Percentiles rank a stretch among this genome's conserved stretches.
Conservation (phyloP, 2,797 vertebrate genomes). For the Setipinna tenuifilis region DNA sequence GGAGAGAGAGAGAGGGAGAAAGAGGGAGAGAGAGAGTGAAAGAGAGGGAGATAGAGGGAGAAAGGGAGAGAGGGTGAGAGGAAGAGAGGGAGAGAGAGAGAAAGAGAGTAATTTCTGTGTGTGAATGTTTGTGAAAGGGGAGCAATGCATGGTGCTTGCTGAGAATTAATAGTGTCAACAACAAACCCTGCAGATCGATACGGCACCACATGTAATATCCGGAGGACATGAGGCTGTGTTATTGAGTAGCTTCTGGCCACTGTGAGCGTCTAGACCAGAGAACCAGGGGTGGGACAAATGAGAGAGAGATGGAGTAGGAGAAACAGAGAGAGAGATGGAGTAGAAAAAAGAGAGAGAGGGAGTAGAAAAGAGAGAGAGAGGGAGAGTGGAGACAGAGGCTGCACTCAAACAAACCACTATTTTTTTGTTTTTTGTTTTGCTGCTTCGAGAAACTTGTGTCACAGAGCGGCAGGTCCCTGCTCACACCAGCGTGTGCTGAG, state of each 20-base stretch:
- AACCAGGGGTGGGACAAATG: neutral
- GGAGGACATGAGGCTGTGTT: neutral
- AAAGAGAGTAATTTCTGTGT: constrained; percentile 31
- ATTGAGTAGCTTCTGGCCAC: neutral
- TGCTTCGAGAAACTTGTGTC: neutral
- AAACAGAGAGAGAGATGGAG: neutral
- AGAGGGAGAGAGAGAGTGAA: neutral
- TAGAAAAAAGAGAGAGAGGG: neutral
- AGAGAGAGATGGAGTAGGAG: neutral
- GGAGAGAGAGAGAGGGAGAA: neutral
- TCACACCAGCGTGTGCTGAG: neutral
- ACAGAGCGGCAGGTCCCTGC: neutral
- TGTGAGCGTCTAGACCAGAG: neutral
- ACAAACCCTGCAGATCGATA: neutral
- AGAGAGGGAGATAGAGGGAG: neutral
- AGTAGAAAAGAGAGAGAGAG: neutral
- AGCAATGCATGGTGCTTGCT: neutral
- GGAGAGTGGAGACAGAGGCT: neutral
- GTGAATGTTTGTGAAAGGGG: constrained; percentile 32
- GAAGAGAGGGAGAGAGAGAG: no score
- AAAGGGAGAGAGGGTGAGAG: no score
- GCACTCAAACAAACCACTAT: neutral
- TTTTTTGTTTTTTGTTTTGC: neutral
- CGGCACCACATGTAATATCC: neutral
- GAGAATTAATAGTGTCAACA: neutral